Percentiles rank a stretch among this genome's conserved stretches.
Evolutionary conservation across 2,113 vertebrate genomes (phyloP).

Genomic region (Corythaixoides concolor): DNA sequence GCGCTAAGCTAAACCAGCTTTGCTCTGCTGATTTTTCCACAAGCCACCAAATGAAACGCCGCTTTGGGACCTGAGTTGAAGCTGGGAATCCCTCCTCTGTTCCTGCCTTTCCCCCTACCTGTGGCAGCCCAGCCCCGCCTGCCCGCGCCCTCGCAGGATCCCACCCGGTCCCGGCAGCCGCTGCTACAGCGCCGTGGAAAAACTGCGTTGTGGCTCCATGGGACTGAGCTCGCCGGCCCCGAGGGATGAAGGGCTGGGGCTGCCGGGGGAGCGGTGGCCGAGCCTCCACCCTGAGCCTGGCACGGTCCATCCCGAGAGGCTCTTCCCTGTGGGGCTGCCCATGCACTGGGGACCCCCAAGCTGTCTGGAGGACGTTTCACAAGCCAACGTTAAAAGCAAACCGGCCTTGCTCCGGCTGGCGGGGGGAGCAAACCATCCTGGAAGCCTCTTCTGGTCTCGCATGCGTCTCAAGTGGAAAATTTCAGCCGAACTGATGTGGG

Average conservation of each 20-base stretch:
- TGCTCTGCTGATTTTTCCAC: neutral
- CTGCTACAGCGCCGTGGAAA: neutral
- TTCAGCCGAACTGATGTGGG: neutral
- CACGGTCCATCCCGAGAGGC: fast-evolving
- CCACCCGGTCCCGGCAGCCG: fast-evolving
- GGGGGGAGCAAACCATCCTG: neutral
- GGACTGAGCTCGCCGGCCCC: fast-evolving
- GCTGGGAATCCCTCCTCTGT: neutral
- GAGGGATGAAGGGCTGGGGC: neutral
- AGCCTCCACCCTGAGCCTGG: neutral
- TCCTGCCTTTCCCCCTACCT: neutral
- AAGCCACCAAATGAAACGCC: neutral
- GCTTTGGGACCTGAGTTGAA: neutral
- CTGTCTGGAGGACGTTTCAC: neutral
- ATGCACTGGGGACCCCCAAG: neutral
- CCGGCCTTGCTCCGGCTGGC: neutral
- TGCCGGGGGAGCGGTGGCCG: fast-evolving
- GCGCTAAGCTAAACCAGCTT: neutral
- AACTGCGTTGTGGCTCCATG: fast-evolving
- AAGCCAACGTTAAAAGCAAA: neutral
- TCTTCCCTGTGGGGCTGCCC: neutral
- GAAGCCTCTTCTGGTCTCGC: neutral
- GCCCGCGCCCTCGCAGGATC: neutral
- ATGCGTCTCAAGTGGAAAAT: constrained; percentile 31
- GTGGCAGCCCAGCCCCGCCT: neutral